phyloP scores from a whole-genome alignment of 2,797 vertebrate species.

The Chloroceryle inda region DNA sequence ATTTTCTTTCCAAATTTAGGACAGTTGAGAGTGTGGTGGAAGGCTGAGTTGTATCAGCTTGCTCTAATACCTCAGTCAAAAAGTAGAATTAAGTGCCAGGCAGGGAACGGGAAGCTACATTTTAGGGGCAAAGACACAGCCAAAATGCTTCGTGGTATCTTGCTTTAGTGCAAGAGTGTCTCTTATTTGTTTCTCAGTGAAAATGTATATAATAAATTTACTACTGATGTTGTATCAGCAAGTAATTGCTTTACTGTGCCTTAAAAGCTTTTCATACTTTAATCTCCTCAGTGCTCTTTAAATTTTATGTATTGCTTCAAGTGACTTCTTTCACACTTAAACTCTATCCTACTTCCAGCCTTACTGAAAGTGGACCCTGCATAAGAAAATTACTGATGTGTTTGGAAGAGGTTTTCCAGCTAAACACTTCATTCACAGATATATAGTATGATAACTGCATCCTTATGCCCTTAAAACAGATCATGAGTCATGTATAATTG shows the following conservation, averaged over 20 bases:
- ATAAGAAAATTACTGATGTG: conserved; percentile 34
- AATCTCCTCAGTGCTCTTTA: conserved; percentile 37
- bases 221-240: conserved; percentile 14
- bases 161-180: background rate
- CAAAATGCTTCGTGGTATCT: background rate
- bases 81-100: conserved; percentile 7
- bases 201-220: background rate
- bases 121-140: background rate
- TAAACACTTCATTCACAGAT: conserved; percentile 2
- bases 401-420: conserved; percentile 12
- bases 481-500: background rate
- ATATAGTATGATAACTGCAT: background rate
- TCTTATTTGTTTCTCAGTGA: conserved; percentile 4
- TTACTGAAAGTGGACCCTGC: background rate
- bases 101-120: background rate
- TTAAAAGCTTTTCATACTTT: conserved; percentile 54
- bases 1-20: conserved; percentile 41
- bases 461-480: conserved; percentile 9
- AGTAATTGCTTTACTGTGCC: conserved; percentile 41
- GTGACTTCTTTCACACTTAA: conserved; percentile 26
- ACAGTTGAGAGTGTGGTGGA: conserved; percentile 39
- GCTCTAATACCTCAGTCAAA: background rate
- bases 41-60: conserved; percentile 2
- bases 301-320: conserved; percentile 48
- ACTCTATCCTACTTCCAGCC: background rate